Evolutionary conservation across 2,888 invertebrate genomes (phyloP).

Genomic region (Protophormia terraenovae): DNA sequence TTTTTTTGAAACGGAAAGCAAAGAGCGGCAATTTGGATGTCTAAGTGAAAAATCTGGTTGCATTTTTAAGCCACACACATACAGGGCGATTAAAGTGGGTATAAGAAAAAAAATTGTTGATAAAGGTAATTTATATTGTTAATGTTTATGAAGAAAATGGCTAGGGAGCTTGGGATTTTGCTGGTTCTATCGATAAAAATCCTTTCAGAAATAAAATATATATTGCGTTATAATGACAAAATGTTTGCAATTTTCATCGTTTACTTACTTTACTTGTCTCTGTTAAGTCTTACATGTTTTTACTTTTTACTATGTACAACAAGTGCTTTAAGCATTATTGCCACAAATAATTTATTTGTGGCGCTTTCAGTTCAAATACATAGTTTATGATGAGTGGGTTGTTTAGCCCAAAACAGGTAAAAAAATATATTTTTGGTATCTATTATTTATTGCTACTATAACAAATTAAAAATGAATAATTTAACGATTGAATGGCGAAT

Average conservation of each 20-base stretch:
- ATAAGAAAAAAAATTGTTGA: too few species aligned
- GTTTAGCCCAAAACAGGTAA: not conserved
- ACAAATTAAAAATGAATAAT: not conserved
- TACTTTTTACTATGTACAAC: not conserved
- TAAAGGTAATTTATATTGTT: too few species aligned
- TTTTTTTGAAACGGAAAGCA: too few species aligned
- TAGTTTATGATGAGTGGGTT: not conserved
- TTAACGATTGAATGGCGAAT: not conserved
- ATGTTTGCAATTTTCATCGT: not conserved
- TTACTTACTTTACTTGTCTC: not conserved
- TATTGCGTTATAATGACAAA: too few species aligned
- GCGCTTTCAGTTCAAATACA: not conserved
- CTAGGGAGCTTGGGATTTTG: too few species aligned
- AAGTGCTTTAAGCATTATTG: conserved; percentile 1
- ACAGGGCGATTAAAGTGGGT: too few species aligned
- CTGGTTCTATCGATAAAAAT: too few species aligned
- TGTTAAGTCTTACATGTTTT: not conserved
- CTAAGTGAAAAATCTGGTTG: not conserved
- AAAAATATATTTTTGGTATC: not conserved
- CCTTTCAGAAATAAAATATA: too few species aligned
- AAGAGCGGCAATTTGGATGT: too few species aligned
- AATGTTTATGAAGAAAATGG: too few species aligned
- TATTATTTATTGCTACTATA: not conserved
- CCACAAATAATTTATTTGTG: not conserved
- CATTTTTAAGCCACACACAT: not conserved